Conservation (phyloP, 2,113 vertebrate genomes). For the Coracopsis vasa region DNA sequence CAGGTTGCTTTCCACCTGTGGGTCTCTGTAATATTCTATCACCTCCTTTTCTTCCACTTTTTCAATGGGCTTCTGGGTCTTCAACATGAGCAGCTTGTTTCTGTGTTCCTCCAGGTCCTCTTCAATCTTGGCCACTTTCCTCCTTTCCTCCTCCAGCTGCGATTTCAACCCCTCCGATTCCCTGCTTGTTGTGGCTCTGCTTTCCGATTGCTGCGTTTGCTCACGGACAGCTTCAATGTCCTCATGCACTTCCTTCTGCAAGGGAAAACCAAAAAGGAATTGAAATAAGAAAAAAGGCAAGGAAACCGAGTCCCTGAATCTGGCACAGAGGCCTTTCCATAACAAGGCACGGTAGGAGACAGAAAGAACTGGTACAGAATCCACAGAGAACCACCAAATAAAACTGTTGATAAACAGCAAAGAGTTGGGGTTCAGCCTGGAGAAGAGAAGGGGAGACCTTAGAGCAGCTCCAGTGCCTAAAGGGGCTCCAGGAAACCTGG, state of each 20-base stretch:
- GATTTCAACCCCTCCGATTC: conserved; percentile 72
- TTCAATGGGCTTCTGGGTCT: conserved; percentile 86
- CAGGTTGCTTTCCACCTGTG: conserved; percentile 82
- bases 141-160: conserved; percentile 82
- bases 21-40: conserved; percentile 89
- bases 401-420: background rate
- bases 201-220: conserved; percentile 74
- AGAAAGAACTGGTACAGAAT: background rate
- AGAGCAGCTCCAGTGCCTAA: background rate
- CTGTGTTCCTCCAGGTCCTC: conserved; percentile 77
- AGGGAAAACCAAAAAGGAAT: background rate
- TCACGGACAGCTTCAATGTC: conserved; percentile 60
- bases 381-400: background rate
- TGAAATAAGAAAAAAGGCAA: background rate
- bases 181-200: conserved; percentile 4
- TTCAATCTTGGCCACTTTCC: conserved; percentile 74
- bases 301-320: background rate
- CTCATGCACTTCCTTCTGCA: conserved; percentile 85
- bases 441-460: background rate
- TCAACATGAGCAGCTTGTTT: conserved; percentile 81
- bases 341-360: background rate
- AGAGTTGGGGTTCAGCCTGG: background rate
- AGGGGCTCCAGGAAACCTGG: background rate
- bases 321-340: background rate
- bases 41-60: conserved; percentile 92